A percentile compares a stretch with the other conserved stretches of the same genome.
These are phyloP conservation scores for Alectoris magna DNA, from an alignment of 2,797 vertebrate genomes.

Conservation along the genomic window DNA sequence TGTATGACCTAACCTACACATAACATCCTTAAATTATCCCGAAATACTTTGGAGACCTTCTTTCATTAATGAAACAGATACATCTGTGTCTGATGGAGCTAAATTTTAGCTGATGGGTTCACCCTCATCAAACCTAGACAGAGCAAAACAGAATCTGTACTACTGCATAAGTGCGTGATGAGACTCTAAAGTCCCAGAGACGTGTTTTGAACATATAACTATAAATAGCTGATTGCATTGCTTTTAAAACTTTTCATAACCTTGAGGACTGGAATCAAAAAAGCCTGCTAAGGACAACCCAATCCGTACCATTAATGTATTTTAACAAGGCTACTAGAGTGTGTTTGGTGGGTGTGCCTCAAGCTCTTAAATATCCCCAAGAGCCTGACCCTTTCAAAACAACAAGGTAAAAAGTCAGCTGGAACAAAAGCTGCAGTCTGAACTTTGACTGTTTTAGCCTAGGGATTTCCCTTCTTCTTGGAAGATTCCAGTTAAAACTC, in stretches of 20 bases:
- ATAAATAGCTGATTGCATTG: background rate
- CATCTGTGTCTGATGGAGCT: background rate
- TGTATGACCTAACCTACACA: rapidly evolving
- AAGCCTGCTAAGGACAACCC: background rate
- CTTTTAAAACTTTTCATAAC: background rate
- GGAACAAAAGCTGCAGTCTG: background rate
- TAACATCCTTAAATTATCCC: background rate
- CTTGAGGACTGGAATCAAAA: background rate
- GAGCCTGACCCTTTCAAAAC: background rate
- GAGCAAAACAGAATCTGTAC: background rate
- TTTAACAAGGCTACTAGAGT: background rate
- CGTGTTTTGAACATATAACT: background rate
- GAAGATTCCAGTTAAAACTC: background rate
- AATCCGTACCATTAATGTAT: background rate
- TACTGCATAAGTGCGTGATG: background rate
- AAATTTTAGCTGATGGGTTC: background rate
- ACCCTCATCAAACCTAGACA: background rate
- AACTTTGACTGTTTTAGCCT: background rate
- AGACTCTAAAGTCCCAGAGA: background rate
- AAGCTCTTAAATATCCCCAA: background rate
- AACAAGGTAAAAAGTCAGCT: background rate
- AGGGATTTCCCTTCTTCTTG: background rate
- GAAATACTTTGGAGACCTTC: background rate
- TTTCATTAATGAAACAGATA: background rate
- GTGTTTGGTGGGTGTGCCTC: background rate